Percentiles rank a stretch among this genome's conserved stretches.
These are phyloP conservation scores for Tipula confusa DNA, from an alignment of 2,888 invertebrate genomes.

Conservation along the genomic window DNA sequence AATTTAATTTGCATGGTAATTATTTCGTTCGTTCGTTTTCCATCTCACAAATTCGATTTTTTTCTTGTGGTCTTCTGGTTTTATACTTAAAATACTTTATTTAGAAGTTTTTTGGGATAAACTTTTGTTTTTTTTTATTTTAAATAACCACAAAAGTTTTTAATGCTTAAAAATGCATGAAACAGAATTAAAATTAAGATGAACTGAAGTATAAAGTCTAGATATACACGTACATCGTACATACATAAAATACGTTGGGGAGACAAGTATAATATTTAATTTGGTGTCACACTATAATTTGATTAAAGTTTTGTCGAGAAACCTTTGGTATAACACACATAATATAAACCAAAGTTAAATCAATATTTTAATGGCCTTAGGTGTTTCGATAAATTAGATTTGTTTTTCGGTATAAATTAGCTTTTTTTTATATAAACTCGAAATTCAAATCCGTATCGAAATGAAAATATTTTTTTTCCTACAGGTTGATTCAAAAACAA, in stretches of 20 bases:
- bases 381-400: neutral
- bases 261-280: neutral
- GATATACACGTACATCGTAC: neutral
- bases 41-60: neutral
- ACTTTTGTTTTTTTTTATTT: neutral
- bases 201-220: neutral
- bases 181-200: neutral
- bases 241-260: no score
- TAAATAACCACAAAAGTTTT: neutral
- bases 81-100: constrained; percentile 20
- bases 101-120: neutral
- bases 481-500: no score
- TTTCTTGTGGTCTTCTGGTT: constrained; percentile 8
- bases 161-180: constrained; percentile 20
- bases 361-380: neutral
- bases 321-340: neutral
- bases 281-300: neutral
- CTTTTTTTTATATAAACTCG: neutral
- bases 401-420: neutral
- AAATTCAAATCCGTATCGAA: neutral
- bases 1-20: neutral
- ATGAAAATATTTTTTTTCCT: neutral
- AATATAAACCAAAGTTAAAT: neutral
- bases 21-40: neutral
- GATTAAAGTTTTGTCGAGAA: neutral